Conservation (phyloP, 1,140 invertebrate genomes). For the Drosophila bifasciata region DNA sequence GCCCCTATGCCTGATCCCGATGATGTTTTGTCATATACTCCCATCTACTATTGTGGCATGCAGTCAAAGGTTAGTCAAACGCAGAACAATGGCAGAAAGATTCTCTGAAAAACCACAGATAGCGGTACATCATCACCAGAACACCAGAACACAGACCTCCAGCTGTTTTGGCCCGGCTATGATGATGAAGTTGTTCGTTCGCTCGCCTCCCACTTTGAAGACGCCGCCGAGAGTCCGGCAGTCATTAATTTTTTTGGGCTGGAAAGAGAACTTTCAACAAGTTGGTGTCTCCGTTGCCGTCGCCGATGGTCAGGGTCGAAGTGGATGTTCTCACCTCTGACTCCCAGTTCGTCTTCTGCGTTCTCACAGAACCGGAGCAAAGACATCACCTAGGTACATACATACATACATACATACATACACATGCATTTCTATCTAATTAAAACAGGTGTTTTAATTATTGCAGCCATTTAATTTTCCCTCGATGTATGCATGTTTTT, state of each 20-base stretch:
- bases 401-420: too few relatives aligned
- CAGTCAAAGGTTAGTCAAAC: conserved; percentile 51
- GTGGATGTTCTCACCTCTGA: conserved; percentile 10
- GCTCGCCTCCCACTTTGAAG: conserved; percentile 59
- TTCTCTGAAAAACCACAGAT: conserved; percentile 49
- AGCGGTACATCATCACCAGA: conserved; percentile 46
- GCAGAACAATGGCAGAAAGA: conserved; percentile 17
- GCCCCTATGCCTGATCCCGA: conserved; percentile 36
- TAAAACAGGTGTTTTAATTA: conserved; percentile 83
- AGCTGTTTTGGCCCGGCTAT: conserved; percentile 42
- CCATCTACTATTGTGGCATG: conserved; percentile 24
- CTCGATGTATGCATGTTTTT: conserved; percentile 9
- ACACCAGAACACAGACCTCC: conserved; percentile 35
- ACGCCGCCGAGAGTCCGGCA: conserved; percentile 40
- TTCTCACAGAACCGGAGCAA: conserved; percentile 29
- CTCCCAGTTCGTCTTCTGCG: conserved; percentile 11
- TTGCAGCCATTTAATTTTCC: conserved; percentile 75
- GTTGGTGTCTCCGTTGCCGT: conserved; percentile 39
- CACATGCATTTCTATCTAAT: conserved; percentile 71
- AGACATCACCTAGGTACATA: conserved; percentile 6
- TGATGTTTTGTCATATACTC: conserved; percentile 39
- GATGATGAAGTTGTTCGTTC: conserved; percentile 66
- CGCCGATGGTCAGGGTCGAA: conserved; percentile 36
- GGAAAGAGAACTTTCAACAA: conserved; percentile 64
- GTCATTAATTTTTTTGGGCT: conserved; percentile 66